Conservation (phyloP, 2,888 invertebrate species). For the Clivina fossor region DNA sequence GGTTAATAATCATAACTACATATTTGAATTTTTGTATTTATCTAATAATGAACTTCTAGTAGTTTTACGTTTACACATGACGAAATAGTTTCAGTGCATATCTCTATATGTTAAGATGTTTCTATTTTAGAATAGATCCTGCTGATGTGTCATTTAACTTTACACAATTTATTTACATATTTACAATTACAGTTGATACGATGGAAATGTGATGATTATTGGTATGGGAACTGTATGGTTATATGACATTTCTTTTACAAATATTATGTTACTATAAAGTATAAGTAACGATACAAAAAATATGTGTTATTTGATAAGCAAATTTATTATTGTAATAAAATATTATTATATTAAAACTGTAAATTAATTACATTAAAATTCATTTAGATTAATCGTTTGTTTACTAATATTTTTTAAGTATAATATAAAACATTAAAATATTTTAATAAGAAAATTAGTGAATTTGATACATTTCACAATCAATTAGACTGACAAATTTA, state of each 20-base stretch:
- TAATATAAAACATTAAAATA: neutral
- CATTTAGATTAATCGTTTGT: constrained; percentile 28
- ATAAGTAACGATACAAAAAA: constrained; percentile 29
- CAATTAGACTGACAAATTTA: too few relatives aligned
- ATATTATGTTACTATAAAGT: constrained; percentile 25
- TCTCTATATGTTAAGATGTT: constrained; percentile 29
- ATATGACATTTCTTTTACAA: constrained; percentile 32
- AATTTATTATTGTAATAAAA: constrained; percentile 35
- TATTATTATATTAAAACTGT: constrained; percentile 32
- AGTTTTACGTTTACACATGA: constrained; percentile 20
- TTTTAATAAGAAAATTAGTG: too few relatives aligned
- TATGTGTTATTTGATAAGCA: constrained; percentile 34
- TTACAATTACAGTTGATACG: constrained; percentile 18
- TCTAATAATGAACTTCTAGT: constrained; percentile 11
- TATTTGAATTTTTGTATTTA: constrained; percentile 2
- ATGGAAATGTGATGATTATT: constrained; percentile 27
- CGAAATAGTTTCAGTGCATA: constrained; percentile 30
- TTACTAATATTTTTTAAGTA: constrained; percentile 10
- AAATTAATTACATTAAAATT: constrained; percentile 28
- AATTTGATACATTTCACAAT: too few relatives aligned
- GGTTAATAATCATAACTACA: too few relatives aligned
- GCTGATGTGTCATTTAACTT: constrained; percentile 27
- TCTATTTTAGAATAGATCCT: constrained; percentile 28
- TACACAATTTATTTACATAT: constrained; percentile 20
- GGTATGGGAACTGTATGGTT: constrained; percentile 21